phyloP scores from a whole-genome alignment of 1,140 invertebrate genomes.

The Drosophila navojoa region DNA sequence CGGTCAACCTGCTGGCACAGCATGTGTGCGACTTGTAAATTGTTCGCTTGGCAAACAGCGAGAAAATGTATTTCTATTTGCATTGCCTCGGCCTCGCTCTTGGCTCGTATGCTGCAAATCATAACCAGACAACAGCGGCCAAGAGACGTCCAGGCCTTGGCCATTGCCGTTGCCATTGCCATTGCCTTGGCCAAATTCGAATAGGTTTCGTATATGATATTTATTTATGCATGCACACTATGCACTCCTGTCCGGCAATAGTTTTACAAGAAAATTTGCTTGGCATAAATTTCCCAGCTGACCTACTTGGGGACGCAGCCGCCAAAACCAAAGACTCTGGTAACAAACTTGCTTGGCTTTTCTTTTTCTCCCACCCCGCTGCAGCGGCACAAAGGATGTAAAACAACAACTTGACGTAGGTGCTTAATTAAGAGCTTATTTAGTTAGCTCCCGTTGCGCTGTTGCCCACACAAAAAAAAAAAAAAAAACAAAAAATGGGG shows the following conservation, averaged over 20 bases:
- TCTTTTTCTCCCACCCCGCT: slow-evolving; percentile 13
- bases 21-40: slow-evolving; percentile 80
- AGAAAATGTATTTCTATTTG: slow-evolving; percentile 73
- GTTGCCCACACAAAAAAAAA: background rate
- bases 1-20: slow-evolving; percentile 58
- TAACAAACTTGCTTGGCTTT: slow-evolving; percentile 61
- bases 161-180: background rate
- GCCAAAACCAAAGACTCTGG: slow-evolving; percentile 69
- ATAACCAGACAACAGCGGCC: slow-evolving; percentile 49
- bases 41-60: slow-evolving; percentile 72
- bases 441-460: slow-evolving; percentile 50
- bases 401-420: slow-evolving; percentile 61
- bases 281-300: slow-evolving; percentile 52
- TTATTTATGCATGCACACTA: slow-evolving; percentile 63
- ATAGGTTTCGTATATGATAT: slow-evolving; percentile 56
- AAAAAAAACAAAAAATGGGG: too few species aligned
- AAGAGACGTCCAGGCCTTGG: slow-evolving; percentile 5
- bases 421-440: slow-evolving; percentile 80
- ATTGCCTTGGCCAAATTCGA: slow-evolving; percentile 33
- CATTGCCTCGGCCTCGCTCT: slow-evolving; percentile 38
- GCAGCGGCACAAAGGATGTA: slow-evolving; percentile 50
- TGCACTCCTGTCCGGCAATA: slow-evolving; percentile 47
- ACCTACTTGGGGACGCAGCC: slow-evolving; percentile 63
- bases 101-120: slow-evolving; percentile 32
- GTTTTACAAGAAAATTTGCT: slow-evolving; percentile 57